Base-by-base conservation (phyloP, 2,797 vertebrate species). In the Helarctos malayanus region DNA sequence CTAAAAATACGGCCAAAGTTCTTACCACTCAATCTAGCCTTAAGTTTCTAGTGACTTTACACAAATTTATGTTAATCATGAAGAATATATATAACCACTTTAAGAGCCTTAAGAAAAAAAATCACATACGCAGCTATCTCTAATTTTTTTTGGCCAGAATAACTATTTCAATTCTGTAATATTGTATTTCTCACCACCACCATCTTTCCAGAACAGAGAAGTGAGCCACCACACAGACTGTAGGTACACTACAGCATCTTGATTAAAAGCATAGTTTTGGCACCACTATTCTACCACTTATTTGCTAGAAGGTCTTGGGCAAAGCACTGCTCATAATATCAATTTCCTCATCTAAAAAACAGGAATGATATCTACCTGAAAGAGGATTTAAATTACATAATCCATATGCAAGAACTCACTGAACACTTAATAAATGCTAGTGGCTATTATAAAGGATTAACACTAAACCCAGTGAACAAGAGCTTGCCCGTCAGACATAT, bases 21-120 rank as follows among this genome's bases (percentile, higher is more conserved):
- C 73, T 93, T 89, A 94, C 1, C 7, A 79, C 11, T 65, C 65
- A 71, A 86, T 63, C 88, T 65, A 92, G 59, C 41, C 38, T 94
- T 7, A 82, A 86, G 59, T 79, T 93, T 59, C 57, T 86, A 89
- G 23, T 83, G 14, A 97, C 79, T 96, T 91, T 91, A 94, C 49
- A 91, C 6, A 86, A 88, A 93, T 32, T 49, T 75, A 32, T 59
- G 68, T 35, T 79, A 63, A 75, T 45, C 27, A 81, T 35, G 2
- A 89, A 87, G 19, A 84, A 52, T 59, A 91, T 5, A 91, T 56
- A 76, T 29, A 18, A 97, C 6, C 2, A 92, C 75, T 83, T 88
- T 59, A 85, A n/a, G 10, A 82, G 7, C 23, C 21, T 35, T 92
- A 92, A 79, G 78, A 84, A 91, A 88, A 88, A 73, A 61, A 25